Evolutionary conservation across 2,797 vertebrate genomes (phyloP).

Genomic region (Enteromius treurensis): DNA sequence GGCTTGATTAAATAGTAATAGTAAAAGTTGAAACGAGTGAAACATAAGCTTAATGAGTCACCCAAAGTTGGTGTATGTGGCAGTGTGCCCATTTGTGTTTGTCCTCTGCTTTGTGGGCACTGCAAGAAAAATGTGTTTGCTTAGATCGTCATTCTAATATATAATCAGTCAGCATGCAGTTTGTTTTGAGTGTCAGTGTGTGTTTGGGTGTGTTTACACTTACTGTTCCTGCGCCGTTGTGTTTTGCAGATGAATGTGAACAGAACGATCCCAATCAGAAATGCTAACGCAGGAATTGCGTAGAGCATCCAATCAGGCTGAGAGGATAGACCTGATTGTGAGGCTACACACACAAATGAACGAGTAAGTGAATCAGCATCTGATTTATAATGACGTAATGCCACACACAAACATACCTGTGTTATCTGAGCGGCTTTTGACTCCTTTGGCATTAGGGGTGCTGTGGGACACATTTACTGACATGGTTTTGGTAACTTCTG

Average conservation of each 20-base stretch:
- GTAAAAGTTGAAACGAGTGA: background rate
- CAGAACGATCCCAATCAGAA: conserved; percentile 50
- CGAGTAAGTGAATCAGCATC: background rate
- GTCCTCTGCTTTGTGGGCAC: background rate
- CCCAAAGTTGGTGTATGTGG: background rate
- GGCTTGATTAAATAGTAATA: background rate
- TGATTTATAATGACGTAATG: background rate
- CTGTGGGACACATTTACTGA: background rate
- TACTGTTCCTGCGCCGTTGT: conserved; percentile 30
- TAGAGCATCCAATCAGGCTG: conserved; percentile 56
- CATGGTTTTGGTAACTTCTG: background rate
- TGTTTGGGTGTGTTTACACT: conserved; percentile 30
- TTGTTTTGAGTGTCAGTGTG: background rate
- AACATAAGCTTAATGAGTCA: background rate
- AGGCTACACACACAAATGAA: background rate
- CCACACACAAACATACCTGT: conserved; percentile 40
- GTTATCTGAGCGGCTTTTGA: background rate
- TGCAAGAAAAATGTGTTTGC: background rate
- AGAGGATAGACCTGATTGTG: background rate
- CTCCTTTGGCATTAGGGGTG: background rate
- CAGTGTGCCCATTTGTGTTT: background rate
- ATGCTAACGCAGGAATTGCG: conserved; percentile 49
- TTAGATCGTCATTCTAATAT: background rate
- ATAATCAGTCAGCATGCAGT: background rate
- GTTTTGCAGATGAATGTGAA: conserved; percentile 44